Evolutionary conservation across 1,140 invertebrate species (phyloP), one percentile per base, ranked within the genome.

Genomic region (Thaumatotibia leucotreta): DNA sequence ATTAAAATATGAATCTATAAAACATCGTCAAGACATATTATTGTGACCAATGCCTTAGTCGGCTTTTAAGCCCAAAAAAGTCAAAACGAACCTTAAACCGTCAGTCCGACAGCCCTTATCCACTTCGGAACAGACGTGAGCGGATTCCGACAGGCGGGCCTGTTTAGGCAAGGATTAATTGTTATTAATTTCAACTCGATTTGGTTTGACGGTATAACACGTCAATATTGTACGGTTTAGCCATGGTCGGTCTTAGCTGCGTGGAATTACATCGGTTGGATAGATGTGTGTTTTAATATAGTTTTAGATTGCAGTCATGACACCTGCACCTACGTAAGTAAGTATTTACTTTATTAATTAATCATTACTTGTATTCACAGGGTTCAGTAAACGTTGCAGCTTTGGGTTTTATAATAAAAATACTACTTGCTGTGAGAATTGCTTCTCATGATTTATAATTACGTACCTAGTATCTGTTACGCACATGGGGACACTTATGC

Each of bases 131-230:
- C 66, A 58, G 81, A 82, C 80, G 74, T 86, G 81, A 86, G 78
- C 75, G 68, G 78, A 71, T 72, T 65, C 70, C 68, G 61, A 76
- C 74, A 71, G 54, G 58, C 50, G 50, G 27, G n/a, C 27, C 52
- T 62, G 71, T 74, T 72, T 33, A 23, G 49, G 62, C 54, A 58
- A 24, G 68, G 80, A 75, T 81, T 86, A 79, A 72, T 70, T 72
- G 69, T 76, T 69, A 77, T 77, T 79, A 75, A 79, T 74, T 77
- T 83, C 73, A 67, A 75, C 77, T 83, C 73, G 69, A 76, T 79
- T 75, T 79, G 69, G 66, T 58, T 61, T 70, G 64, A 63, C 68
- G 65, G 54, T 63, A 62, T 58, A 58, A 58, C 52, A 58, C 52
- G 24, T 29, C 52, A 58, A 58, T 58, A 58, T 58, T 58, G 52